Evolutionary conservation across 2,797 vertebrate genomes (phyloP).

Genomic region (Tragopan temminckii): DNA sequence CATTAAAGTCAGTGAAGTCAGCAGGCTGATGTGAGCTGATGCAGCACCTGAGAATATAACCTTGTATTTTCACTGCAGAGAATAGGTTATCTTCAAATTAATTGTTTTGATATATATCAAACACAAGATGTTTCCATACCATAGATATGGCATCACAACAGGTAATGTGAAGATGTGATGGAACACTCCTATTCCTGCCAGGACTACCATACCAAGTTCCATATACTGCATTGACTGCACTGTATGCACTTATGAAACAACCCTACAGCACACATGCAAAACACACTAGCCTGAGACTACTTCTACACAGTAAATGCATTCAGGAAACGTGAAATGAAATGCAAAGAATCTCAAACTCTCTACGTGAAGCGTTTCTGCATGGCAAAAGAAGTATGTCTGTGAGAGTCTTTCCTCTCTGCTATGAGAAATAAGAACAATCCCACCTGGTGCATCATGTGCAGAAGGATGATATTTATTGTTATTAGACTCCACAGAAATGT

Average conservation of each 20-base stretch:
- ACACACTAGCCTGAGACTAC: background rate
- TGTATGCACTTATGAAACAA: background rate
- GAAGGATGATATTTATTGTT: background rate
- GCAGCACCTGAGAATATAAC: background rate
- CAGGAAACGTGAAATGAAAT: background rate
- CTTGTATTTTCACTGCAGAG: background rate
- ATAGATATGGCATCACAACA: background rate
- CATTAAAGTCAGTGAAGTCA: background rate
- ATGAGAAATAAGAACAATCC: background rate
- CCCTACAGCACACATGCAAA: background rate
- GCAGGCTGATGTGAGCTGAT: background rate
- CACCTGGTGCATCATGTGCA: background rate
- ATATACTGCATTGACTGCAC: background rate
- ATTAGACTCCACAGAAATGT: background rate
- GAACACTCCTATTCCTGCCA: background rate
- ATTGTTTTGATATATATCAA: background rate
- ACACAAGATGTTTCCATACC: background rate
- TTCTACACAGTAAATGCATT: background rate
- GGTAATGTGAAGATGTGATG: background rate
- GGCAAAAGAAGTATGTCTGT: background rate
- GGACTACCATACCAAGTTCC: background rate
- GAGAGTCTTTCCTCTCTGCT: background rate
- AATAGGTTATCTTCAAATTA: background rate
- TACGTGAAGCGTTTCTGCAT: background rate
- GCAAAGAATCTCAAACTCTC: background rate